phyloP scores from a whole-genome alignment of 2,113 vertebrate genomes.

The Oncorhynchus tshawytscha region DNA sequence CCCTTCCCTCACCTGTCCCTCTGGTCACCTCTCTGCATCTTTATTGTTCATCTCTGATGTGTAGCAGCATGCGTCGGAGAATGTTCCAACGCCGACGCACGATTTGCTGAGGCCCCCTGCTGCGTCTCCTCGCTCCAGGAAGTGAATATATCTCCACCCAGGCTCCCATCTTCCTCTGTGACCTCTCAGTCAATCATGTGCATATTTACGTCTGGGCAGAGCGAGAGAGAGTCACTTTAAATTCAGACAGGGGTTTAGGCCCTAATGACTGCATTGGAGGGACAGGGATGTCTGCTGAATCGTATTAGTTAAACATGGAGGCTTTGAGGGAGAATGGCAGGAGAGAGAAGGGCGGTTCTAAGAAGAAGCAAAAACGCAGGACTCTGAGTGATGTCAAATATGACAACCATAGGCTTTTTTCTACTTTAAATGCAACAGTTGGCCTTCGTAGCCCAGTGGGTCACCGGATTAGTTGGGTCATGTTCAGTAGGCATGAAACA shows the following conservation, averaged over 20 bases:
- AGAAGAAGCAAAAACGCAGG: neutral
- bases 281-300: conserved; percentile 59
- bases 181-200: conserved; percentile 73
- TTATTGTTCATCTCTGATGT: conserved; percentile 69
- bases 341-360: neutral
- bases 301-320: conserved; percentile 42
- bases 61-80: conserved; percentile 52
- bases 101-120: conserved; percentile 53
- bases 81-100: conserved; percentile 51
- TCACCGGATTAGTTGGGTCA: neutral
- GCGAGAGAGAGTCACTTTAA: conserved; percentile 48
- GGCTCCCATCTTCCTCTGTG: conserved; percentile 52
- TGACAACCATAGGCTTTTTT: neutral
- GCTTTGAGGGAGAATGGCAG: conserved; percentile 20
- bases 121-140: conserved; percentile 47
- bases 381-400: neutral
- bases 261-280: conserved; percentile 69
- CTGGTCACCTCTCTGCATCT: conserved; percentile 41
- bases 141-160: conserved; percentile 58
- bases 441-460: neutral
- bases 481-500: too few relatives aligned
- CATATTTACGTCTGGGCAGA: conserved; percentile 65
- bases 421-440: neutral
- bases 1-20: conserved; percentile 12
- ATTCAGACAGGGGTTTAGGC: conserved; percentile 57